Evolutionary conservation across 2,113 vertebrate genomes (phyloP).

Genomic region (Otocyon megalotis): DNA sequence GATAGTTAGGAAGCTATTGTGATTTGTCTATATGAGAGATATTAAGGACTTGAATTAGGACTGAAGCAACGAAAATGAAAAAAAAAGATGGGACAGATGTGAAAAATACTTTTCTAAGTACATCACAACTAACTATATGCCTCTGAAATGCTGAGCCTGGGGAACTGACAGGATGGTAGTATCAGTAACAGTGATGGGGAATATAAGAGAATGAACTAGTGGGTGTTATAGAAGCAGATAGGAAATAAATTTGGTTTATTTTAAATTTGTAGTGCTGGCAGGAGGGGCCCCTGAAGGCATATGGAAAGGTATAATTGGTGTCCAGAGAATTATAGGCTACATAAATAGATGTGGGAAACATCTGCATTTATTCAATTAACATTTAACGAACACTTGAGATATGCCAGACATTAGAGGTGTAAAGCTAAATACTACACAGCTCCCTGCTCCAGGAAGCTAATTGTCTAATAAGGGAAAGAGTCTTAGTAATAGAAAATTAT

Average conservation of each 20-base stretch:
- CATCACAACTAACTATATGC: neutral
- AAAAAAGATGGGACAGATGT: neutral
- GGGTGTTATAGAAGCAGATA: neutral
- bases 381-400: constrained; percentile 43
- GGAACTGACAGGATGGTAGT: neutral
- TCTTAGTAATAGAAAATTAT: constrained; percentile 45
- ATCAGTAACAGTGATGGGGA: neutral
- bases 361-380: constrained; percentile 30
- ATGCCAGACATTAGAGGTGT: neutral
- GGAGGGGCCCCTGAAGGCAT: neutral
- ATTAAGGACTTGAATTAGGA: neutral
- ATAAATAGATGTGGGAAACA: constrained; percentile 33
- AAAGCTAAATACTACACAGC: constrained; percentile 23
- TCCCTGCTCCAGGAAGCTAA: neutral
- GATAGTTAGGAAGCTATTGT: neutral
- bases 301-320: neutral
- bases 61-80: neutral
- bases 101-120: constrained; percentile 23
- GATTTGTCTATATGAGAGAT: neutral
- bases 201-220: neutral
- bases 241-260: neutral
- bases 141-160: neutral
- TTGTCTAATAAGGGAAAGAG: constrained; percentile 20
- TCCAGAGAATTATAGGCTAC: neutral
- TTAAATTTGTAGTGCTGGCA: constrained; percentile 14